Conservation (phyloP, 2,888 invertebrate species). For the Spisula solida region DNA sequence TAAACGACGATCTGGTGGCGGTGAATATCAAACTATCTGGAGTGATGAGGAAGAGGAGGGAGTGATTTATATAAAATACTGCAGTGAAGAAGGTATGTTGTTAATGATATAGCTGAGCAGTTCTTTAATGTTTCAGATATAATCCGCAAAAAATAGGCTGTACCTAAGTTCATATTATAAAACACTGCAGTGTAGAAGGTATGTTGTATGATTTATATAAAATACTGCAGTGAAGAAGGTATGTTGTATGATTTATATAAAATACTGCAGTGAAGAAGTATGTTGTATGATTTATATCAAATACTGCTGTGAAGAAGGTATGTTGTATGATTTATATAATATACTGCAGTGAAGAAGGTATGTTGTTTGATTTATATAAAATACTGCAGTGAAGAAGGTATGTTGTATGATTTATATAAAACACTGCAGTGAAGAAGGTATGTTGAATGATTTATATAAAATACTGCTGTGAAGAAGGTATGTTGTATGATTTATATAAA, state of each 20-base stretch:
- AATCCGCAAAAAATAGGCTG: no score
- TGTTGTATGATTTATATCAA: no score
- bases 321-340: slow-evolving; percentile 56
- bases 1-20: slow-evolving; percentile 60
- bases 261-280: slow-evolving; percentile 55
- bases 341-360: slow-evolving; percentile 61
- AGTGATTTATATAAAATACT: slow-evolving; percentile 54
- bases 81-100: slow-evolving; percentile 58
- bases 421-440: slow-evolving; percentile 61
- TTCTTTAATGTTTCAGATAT: no score
- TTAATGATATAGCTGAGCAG: no score
- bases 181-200: slow-evolving; percentile 60
- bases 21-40: slow-evolving; percentile 46
- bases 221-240: slow-evolving; percentile 61
- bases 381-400: no score
- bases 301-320: no score
- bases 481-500: slow-evolving; percentile 49
- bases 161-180: background rate
- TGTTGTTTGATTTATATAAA: background rate
- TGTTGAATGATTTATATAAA: slow-evolving; percentile 52
- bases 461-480: slow-evolving; percentile 61
- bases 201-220: slow-evolving; percentile 50
- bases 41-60: slow-evolving; percentile 55
- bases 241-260: slow-evolving; percentile 50
- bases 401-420: slow-evolving; percentile 57